Base-by-base conservation (phyloP, 1,140 invertebrate genomes). In the Cotesia chilonis region DNA sequence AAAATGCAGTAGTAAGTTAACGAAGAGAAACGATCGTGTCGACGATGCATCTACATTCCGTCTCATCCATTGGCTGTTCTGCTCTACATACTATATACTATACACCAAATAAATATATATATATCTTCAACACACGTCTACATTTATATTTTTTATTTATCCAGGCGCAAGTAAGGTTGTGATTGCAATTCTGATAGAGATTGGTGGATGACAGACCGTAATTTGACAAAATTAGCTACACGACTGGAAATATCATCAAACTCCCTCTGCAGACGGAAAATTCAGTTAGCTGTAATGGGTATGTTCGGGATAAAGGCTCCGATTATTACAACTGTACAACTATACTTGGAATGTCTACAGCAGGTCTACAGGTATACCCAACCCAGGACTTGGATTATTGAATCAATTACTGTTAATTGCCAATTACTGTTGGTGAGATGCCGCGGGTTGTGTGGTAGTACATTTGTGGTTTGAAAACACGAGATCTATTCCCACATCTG, bases 371-470 rank as follows among this genome's bases (percentile, higher is more conserved):
- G 6, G 20, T 28, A 14, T 67, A 38, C 35, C 4, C 4, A 61
- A 75, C 74, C 38, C 70, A 66, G 61, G 65, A 75, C 76, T 77
- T 75, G 72, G 74, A 75, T 80, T 79, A 80, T 80, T 80, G 75
- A 80, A 83, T 83, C 81, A 82, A 82, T 82, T 83, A 80, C 77
- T 76, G 73, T 79, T 82, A 81, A 81, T 82, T 82, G 79, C 77
- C 79, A 81, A 82, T 83, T 81, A 80, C 68, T 68, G 71, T 66
- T 35, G 71, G 71, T 70, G 76, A 59, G 38, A 65, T 38, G 36
- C 12, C 17, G 63, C 20, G 36, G 63, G 14, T 65, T 38, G 65
- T 67, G 52, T 17, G 37, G 60, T 28, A 63, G 52, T 54, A 12
- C 41, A 67, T 35, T 47, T 52, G 65, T 51, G 37, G 63, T 20